Conservation (phyloP, 2,888 invertebrate genomes). For the Agonopterix heracliana region DNA sequence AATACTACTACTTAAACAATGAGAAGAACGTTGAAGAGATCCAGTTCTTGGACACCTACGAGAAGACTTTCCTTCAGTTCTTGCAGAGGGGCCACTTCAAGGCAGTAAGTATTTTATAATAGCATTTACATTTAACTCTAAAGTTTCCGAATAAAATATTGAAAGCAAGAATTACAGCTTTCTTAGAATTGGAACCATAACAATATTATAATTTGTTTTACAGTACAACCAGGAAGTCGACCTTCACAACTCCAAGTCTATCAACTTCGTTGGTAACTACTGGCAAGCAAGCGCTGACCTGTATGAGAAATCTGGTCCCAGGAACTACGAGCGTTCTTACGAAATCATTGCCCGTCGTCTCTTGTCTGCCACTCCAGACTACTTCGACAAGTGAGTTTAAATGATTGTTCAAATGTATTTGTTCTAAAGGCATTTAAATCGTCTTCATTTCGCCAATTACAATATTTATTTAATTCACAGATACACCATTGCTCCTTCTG, state of each 20-base stretch:
- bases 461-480: constrained; percentile 29
- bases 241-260: constrained; percentile 53
- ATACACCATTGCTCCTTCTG: constrained; percentile 68
- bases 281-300: constrained; percentile 76
- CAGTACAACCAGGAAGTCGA: constrained; percentile 53
- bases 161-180: background rate
- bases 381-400: constrained; percentile 30
- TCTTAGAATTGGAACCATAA: background rate
- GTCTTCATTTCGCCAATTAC: background rate
- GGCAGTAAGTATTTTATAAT: constrained; percentile 62
- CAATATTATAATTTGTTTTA: constrained; percentile 16
- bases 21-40: constrained; percentile 64
- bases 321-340: constrained; percentile 69
- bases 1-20: constrained; percentile 75
- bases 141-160: background rate
- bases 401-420: background rate
- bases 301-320: constrained; percentile 39
- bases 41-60: constrained; percentile 77
- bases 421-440: too few relatives aligned
- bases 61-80: constrained; percentile 69
- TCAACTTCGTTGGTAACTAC: constrained; percentile 73
- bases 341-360: constrained; percentile 73
- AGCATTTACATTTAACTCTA: background rate
- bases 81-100: constrained; percentile 74
- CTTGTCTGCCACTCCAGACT: constrained; percentile 41